Conservation (phyloP, 2,797 vertebrate species). For the Rhincodon typus region DNA sequence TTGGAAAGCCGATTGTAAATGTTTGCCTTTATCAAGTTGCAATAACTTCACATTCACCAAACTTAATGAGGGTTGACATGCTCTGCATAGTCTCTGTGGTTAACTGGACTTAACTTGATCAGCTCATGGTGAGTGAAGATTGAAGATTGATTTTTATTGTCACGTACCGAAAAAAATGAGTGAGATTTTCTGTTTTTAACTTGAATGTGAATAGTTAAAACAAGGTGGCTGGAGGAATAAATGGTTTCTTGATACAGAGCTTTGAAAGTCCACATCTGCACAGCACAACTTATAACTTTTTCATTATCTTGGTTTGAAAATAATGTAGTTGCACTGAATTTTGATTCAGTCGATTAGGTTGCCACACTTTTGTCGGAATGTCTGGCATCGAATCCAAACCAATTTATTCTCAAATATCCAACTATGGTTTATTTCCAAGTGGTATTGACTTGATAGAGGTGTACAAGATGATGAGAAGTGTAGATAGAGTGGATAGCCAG, state of each 20-base stretch:
- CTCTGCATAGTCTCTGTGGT: neutral
- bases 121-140: too few relatives aligned
- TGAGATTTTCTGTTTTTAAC: neutral
- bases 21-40: constrained; percentile 13
- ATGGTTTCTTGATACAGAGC: neutral
- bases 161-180: too few relatives aligned
- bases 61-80: constrained; percentile 12
- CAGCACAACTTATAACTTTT: neutral
- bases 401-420: neutral
- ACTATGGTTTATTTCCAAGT: neutral
- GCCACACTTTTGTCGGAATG: neutral
- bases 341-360: neutral
- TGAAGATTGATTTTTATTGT: too few relatives aligned
- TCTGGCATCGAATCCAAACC: neutral
- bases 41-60: constrained; percentile 8
- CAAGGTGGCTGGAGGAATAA: neutral
- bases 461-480: too few relatives aligned
- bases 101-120: neutral
- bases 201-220: neutral
- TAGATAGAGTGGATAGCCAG: too few relatives aligned
- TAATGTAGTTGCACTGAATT: neutral
- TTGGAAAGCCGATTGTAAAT: neutral
- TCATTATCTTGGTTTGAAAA: neutral
- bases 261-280: neutral
- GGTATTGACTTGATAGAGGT: neutral